Percentiles rank a stretch among this genome's conserved stretches.
These are phyloP conservation scores for Pollicipes pollicipes DNA, from an alignment of 1,140 invertebrate genomes.

Conservation along the genomic window DNA sequence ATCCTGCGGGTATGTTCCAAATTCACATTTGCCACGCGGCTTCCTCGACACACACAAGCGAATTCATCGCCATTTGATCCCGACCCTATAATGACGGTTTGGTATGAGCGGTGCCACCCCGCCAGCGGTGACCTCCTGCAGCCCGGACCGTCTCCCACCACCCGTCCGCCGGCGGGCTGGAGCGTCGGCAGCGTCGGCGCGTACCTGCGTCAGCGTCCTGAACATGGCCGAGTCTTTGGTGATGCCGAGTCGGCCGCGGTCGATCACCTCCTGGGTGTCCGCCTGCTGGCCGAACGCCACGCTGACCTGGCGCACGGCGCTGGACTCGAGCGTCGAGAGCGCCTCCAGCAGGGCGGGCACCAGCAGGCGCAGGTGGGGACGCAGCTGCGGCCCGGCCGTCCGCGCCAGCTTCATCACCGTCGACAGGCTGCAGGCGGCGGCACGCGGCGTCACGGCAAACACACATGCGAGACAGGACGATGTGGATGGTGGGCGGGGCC, in stretches of 20 bases:
- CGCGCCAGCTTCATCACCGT: conserved; percentile 67
- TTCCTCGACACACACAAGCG: no score
- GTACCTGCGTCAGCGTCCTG: conserved; percentile 59
- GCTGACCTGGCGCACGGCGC: neutral
- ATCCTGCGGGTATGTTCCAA: no score
- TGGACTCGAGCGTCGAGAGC: conserved; percentile 35
- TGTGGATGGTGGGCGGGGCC: no score
- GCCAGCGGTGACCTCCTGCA: conserved; percentile 29
- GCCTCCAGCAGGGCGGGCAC: conserved; percentile 67
- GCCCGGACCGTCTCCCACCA: no score
- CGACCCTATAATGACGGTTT: no score
- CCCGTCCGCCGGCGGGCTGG: no score
- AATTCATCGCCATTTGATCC: no score
- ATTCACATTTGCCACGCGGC: no score
- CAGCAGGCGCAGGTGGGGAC: conserved; percentile 56
- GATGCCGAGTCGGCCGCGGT: conserved; percentile 34
- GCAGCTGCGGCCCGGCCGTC: conserved; percentile 52
- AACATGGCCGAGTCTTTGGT: conserved; percentile 63
- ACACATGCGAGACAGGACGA: no score
- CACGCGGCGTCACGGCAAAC: no score
- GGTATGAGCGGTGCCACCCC: no score
- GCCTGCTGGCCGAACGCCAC: conserved; percentile 32
- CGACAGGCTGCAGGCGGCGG: conserved; percentile 54
- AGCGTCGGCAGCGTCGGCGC: no score
- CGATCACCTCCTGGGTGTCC: conserved; percentile 56